phyloP scores from a whole-genome alignment of 1,140 invertebrate genomes.

The Thaumetopoea pityocampa region DNA sequence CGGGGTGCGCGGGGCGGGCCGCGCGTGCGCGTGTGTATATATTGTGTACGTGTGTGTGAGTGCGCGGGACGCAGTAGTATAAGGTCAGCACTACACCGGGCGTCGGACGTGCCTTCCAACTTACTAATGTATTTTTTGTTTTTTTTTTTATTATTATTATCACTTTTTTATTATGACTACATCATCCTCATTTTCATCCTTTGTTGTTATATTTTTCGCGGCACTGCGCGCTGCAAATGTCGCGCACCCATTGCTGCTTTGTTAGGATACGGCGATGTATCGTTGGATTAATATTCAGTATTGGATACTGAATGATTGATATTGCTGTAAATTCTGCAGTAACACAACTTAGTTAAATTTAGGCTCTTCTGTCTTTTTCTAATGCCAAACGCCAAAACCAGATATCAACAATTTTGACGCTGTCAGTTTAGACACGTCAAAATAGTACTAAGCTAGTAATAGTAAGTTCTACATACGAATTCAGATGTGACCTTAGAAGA shows the following conservation, averaged over 20 bases:
- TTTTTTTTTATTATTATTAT: slow-evolving; percentile 31
- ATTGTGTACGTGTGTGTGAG: slow-evolving; percentile 28
- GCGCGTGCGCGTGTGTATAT: slow-evolving; percentile 29
- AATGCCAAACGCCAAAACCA: no score
- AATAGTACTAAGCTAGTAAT: no score
- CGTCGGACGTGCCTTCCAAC: slow-evolving; percentile 41
- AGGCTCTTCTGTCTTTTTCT: no score
- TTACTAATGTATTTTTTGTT: slow-evolving; percentile 54
- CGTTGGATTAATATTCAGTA: slow-evolving; percentile 9
- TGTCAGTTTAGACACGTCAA: no score
- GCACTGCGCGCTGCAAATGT: slow-evolving; percentile 21
- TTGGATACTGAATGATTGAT: slow-evolving; percentile 6
- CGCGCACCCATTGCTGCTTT: slow-evolving; percentile 5
- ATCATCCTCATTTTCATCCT: slow-evolving; percentile 36
- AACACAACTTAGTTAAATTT: background rate
- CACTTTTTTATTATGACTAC: slow-evolving; percentile 30
- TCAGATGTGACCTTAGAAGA: no score
- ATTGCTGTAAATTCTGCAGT: slow-evolving; percentile 1
- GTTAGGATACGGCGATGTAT: slow-evolving; percentile 1
- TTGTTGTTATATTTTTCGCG: slow-evolving; percentile 40
- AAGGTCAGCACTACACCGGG: slow-evolving; percentile 32
- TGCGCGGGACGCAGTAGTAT: slow-evolving; percentile 37
- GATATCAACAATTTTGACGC: no score
- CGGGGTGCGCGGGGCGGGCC: no score
- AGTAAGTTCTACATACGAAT: no score